phyloP scores from a whole-genome alignment of 2,888 invertebrate species.

The Tipula unca region DNA sequence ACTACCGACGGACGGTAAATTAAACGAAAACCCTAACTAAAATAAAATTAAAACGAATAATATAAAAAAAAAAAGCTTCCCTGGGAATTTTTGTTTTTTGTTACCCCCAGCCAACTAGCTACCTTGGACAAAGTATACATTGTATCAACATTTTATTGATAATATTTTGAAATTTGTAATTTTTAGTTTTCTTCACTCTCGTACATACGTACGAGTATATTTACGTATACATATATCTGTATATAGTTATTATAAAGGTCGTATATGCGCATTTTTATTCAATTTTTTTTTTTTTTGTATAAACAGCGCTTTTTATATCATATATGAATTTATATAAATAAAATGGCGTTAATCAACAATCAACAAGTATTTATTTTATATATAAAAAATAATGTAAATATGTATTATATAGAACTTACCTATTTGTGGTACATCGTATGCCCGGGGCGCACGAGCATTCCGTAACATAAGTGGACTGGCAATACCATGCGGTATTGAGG shows the following conservation, averaged over 20 bases:
- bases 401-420: conserved; percentile 49
- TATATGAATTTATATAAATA: not conserved
- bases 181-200: too few species aligned
- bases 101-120: too few species aligned
- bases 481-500: conserved; percentile 48
- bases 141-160: too few species aligned
- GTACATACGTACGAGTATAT: too few species aligned
- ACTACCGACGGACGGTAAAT: too few species aligned
- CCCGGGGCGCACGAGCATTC: conserved; percentile 63
- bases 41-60: too few species aligned
- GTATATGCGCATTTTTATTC: conserved; percentile 9
- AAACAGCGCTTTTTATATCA: not conserved
- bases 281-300: not conserved
- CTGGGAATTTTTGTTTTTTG: too few species aligned
- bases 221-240: not conserved
- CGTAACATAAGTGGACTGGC: conserved; percentile 72
- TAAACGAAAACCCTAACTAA: too few species aligned
- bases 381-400: too few species aligned
- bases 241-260: not conserved
- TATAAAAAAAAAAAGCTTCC: too few species aligned
- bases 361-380: not conserved
- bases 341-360: not conserved
- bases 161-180: too few species aligned
- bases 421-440: conserved; percentile 80
- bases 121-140: too few species aligned